phyloP scores from a whole-genome alignment of 2,113 vertebrate genomes.

The Austrofundulus limnaeus region DNA sequence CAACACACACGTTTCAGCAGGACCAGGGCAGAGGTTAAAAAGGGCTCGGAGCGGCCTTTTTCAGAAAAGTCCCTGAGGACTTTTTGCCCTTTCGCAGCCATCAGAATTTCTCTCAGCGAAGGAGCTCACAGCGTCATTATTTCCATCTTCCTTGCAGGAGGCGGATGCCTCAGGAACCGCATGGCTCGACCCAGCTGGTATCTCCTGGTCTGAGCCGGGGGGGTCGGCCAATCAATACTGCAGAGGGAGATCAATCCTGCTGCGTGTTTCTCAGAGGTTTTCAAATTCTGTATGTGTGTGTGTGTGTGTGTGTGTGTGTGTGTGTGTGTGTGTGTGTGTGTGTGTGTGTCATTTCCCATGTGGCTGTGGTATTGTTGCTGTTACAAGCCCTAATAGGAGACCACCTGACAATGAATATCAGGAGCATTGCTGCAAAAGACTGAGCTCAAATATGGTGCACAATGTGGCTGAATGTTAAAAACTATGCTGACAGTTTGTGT shows the following conservation, averaged over 20 bases:
- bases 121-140: constrained; percentile 58
- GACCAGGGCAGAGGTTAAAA: constrained; percentile 51
- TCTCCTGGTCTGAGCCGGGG: constrained; percentile 64
- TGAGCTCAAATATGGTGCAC: neutral
- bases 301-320: too few relatives aligned
- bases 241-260: constrained; percentile 60
- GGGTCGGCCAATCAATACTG: constrained; percentile 71
- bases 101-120: constrained; percentile 49
- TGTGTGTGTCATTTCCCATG: constrained; percentile 45
- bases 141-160: constrained; percentile 66
- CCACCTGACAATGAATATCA: constrained; percentile 30
- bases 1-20: constrained; percentile 13
- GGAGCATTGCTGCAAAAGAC: constrained; percentile 19
- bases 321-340: too few relatives aligned
- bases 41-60: constrained; percentile 53
- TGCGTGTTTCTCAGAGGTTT: constrained; percentile 42
- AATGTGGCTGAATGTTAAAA: constrained; percentile 10
- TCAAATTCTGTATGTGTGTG: too few relatives aligned
- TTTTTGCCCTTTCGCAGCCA: constrained; percentile 66
- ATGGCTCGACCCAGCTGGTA: constrained; percentile 71
- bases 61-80: constrained; percentile 62
- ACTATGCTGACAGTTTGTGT: constrained; percentile 4
- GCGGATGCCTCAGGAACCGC: constrained; percentile 59
- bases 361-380: constrained; percentile 32
- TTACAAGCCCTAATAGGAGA: constrained; percentile 46